A percentile compares a stretch with the other conserved stretches of the same genome.
These are phyloP conservation scores for Philopedon plagiatum DNA, from an alignment of 2,888 invertebrate genomes.

Conservation along the genomic window DNA sequence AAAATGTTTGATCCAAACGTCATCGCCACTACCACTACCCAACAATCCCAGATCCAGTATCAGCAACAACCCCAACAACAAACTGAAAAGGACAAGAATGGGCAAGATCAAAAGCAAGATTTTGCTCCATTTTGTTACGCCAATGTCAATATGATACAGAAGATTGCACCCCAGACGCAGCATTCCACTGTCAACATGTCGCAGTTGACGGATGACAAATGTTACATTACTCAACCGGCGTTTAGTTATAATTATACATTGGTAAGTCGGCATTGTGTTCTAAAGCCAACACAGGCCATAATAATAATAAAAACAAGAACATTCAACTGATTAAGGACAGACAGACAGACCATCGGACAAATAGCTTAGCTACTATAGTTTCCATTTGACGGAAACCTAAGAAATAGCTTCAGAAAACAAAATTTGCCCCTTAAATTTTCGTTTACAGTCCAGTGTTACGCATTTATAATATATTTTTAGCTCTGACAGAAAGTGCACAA, in stretches of 20 bases:
- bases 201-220: constrained; percentile 79
- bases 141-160: constrained; percentile 79
- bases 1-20: constrained; percentile 68
- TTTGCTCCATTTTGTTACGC: constrained; percentile 81
- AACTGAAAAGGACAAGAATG: constrained; percentile 62
- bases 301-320: too few species aligned
- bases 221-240: constrained; percentile 80
- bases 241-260: constrained; percentile 87
- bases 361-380: too few species aligned
- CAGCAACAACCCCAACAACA: constrained; percentile 63
- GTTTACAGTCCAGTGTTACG: too few species aligned
- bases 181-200: constrained; percentile 78
- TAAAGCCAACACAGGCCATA: too few species aligned
- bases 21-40: constrained; percentile 65
- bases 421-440: too few species aligned
- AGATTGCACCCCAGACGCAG: constrained; percentile 69
- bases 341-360: too few species aligned
- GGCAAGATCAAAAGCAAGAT: constrained; percentile 64
- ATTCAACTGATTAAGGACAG: not conserved
- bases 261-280: constrained; percentile 54
- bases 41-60: constrained; percentile 67
- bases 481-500: too few species aligned
- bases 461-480: too few species aligned
- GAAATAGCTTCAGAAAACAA: too few species aligned
- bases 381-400: too few species aligned